These are phyloP conservation scores for Phaedon cochleariae DNA, from an alignment of 2,888 invertebrate genomes.

Conservation along the genomic window DNA sequence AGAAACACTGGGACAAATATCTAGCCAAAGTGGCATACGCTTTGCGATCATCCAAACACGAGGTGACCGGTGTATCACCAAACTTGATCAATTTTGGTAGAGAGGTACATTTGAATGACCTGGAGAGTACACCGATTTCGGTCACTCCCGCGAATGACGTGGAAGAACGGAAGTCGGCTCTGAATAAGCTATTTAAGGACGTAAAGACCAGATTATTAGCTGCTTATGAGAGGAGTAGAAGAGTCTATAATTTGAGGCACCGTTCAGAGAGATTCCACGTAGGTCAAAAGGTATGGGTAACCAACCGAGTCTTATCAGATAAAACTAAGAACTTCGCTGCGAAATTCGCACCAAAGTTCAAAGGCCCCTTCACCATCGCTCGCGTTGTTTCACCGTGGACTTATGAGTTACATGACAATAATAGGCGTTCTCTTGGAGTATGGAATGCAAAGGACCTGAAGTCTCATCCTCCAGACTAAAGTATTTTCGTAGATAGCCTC, in stretches of 20 bases:
- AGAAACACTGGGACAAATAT: conserved; percentile 4
- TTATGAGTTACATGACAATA: neutral
- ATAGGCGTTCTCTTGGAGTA: neutral
- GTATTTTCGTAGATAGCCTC: too few species aligned
- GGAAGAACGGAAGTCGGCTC: neutral
- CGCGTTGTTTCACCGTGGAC: neutral
- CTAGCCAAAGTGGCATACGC: neutral
- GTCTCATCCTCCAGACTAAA: neutral
- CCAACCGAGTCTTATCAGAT: neutral
- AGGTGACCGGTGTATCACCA: neutral
- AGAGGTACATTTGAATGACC: too few species aligned
- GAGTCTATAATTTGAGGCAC: neutral
- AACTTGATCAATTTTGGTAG: neutral
- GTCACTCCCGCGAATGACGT: too few species aligned
- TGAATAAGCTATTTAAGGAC: neutral
- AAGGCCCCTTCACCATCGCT: conserved; percentile 1
- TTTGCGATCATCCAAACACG: neutral
- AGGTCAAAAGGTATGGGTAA: neutral
- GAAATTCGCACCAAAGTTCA: neutral
- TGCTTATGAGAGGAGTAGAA: neutral
- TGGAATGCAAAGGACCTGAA: conserved; percentile 9
- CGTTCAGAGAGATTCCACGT: neutral
- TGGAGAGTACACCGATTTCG: too few species aligned
- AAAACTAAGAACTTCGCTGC: neutral
- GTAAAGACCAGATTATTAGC: neutral